phyloP scores from a whole-genome alignment of 2,113 vertebrate genomes.

The Podilymbus podiceps region DNA sequence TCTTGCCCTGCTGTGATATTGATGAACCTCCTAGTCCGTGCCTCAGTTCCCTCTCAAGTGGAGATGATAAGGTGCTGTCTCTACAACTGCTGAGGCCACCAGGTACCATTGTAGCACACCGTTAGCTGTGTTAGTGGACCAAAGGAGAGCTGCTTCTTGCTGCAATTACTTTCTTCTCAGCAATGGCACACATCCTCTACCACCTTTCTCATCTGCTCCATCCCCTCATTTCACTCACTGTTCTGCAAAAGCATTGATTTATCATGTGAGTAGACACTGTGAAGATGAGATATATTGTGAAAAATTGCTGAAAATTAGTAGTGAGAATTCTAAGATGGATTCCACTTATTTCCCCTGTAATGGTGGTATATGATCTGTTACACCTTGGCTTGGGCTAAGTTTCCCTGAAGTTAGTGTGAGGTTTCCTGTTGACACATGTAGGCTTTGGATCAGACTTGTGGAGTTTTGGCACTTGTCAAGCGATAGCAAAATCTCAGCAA shows the following conservation, averaged over 20 bases:
- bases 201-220: background rate
- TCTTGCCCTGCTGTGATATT: background rate
- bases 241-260: slow-evolving; percentile 28
- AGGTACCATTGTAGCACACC: background rate
- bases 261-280: slow-evolving; percentile 11
- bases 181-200: background rate
- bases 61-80: background rate
- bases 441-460: slow-evolving; percentile 25
- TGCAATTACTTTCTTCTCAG: background rate
- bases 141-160: background rate
- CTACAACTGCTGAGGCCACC: background rate
- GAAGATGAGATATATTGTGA: slow-evolving; percentile 23
- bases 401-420: slow-evolving; percentile 48
- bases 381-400: slow-evolving; percentile 22
- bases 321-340: background rate
- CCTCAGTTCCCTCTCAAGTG: background rate
- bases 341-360: background rate
- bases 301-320: slow-evolving; percentile 26
- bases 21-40: background rate
- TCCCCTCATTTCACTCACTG: background rate
- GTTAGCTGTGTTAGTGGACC: background rate
- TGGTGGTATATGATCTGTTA: background rate
- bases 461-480: slow-evolving; percentile 53
- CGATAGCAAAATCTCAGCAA: slow-evolving; percentile 39
- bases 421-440: slow-evolving; percentile 50